Evolutionary conservation across 2,113 vertebrate species (phyloP), one percentile per base, ranked within the genome.

Genomic region (Mus pahari): DNA sequence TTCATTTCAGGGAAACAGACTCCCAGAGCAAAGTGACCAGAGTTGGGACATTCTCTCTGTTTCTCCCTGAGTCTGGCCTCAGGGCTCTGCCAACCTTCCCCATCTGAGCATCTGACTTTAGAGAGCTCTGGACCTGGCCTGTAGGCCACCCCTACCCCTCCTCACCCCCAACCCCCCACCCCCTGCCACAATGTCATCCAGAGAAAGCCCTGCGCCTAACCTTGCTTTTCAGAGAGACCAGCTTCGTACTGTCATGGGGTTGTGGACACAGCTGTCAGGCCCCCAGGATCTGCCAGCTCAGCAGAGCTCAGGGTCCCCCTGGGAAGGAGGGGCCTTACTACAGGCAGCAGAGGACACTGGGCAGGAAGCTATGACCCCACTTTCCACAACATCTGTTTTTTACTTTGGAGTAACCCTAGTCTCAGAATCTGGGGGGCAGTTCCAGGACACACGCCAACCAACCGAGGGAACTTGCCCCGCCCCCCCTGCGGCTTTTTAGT

Each of bases 11-110:
- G 84, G 39, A 68, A 31, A 68, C 39, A 89, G 90, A n/a, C 17
- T 81, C 14, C 0, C 0, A 12, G 70, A 33, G 26, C 19, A 1
- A 31, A 20, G 53, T 13, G 17, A 64, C 79, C 20, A 31, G 26
- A 66, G 45, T 26, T 22, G 16, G 45, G 24, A n/a, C 1, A 3
- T 55, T 45, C 48, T 73, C 66, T 73, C 68, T 73, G 31, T 50
- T 45, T 26, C 2, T 19, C 55, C 11, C 36, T 26, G 17, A 3
- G 2, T 77, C 31, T 0, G n/a, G 28, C 70, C 5, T 3, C 0
- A 0, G 39, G 64, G 55, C 6, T 48, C 91, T 62, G 84, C 81
- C 79, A 60, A 39, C 53, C 79, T 60, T 26, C 79, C 14, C 36
- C 19, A 60, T 58, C 53, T 14, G 36, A 39, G 79, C 31, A 1